These are phyloP conservation scores for Nephrocerus scutellatus DNA, from an alignment of 2,888 invertebrate species.

Conservation along the genomic window DNA sequence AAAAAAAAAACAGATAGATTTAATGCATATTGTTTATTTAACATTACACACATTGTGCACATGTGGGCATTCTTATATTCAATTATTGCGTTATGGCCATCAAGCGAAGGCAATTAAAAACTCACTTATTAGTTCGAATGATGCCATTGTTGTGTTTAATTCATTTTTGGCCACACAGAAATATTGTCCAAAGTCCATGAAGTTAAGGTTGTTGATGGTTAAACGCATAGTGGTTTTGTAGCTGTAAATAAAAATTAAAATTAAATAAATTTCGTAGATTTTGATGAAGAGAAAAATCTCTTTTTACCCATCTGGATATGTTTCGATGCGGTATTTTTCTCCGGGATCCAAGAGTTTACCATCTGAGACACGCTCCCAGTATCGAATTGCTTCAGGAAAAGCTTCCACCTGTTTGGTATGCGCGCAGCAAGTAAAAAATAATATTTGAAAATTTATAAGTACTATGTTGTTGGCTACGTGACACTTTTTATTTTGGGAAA, in stretches of 20 bases:
- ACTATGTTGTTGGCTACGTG: too few species aligned
- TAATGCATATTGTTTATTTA: not conserved
- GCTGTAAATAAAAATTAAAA: slow-evolving; percentile 20
- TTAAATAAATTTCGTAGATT: slow-evolving; percentile 1
- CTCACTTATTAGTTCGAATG: slow-evolving; percentile 61
- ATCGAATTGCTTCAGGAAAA: slow-evolving; percentile 75
- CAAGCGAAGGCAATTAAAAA: slow-evolving; percentile 11
- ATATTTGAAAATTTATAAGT: too few species aligned
- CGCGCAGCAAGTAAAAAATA: too few species aligned
- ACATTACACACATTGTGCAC: not conserved
- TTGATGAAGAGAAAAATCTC: slow-evolving; percentile 12
- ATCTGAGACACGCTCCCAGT: slow-evolving; percentile 72
- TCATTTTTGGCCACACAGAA: slow-evolving; percentile 82
- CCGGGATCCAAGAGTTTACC: slow-evolving; percentile 63
- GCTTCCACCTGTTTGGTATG: slow-evolving; percentile 77
- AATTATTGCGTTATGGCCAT: not conserved
- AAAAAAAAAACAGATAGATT: not conserved
- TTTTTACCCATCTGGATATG: slow-evolving; percentile 50
- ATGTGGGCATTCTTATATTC: slow-evolving; percentile 1
- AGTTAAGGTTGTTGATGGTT: slow-evolving; percentile 62
- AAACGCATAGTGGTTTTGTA: slow-evolving; percentile 70
- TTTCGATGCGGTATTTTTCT: slow-evolving; percentile 59
- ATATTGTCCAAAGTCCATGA: slow-evolving; percentile 67
- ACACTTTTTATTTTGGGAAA: too few species aligned
- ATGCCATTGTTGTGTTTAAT: slow-evolving; percentile 69